Evolutionary conservation across 1,140 invertebrate genomes (phyloP).

Genomic region (Phocides pigmalion): DNA sequence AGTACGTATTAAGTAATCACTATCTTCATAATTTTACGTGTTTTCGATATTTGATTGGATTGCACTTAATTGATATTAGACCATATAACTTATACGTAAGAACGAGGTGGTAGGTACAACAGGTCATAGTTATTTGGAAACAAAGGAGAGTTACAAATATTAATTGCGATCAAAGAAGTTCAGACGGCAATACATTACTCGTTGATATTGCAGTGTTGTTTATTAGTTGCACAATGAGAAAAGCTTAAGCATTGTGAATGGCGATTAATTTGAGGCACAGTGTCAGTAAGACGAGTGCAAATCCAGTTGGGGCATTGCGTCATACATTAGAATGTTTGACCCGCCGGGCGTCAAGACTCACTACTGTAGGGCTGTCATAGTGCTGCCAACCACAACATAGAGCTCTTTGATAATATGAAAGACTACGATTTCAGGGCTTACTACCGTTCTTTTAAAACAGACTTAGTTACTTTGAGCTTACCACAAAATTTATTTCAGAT

Average conservation of each 20-base stretch:
- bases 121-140: neutral
- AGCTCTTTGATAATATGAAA: too few species aligned
- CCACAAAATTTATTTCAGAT: too few species aligned
- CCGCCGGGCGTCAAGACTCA: constrained; percentile 47
- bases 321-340: constrained; percentile 81
- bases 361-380: constrained; percentile 18
- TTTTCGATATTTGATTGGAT: too few species aligned
- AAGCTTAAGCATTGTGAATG: constrained; percentile 32
- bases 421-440: too few species aligned
- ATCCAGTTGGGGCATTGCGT: constrained; percentile 76
- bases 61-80: too few species aligned
- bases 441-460: too few species aligned
- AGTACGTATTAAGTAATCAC: too few species aligned
- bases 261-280: constrained; percentile 49
- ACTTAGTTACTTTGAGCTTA: too few species aligned
- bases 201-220: constrained; percentile 8
- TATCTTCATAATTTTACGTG: too few species aligned
- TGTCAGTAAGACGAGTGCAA: constrained; percentile 74
- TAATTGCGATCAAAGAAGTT: constrained; percentile 10
- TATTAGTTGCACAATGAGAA: constrained; percentile 27
- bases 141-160: constrained; percentile 17
- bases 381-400: too few species aligned
- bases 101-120: too few species aligned
- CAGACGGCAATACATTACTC: constrained; percentile 11
- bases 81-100: too few species aligned